These are phyloP conservation scores for Acipenser transmontanus DNA, from an alignment of 2,797 vertebrate genomes.

Conservation along the genomic window DNA sequence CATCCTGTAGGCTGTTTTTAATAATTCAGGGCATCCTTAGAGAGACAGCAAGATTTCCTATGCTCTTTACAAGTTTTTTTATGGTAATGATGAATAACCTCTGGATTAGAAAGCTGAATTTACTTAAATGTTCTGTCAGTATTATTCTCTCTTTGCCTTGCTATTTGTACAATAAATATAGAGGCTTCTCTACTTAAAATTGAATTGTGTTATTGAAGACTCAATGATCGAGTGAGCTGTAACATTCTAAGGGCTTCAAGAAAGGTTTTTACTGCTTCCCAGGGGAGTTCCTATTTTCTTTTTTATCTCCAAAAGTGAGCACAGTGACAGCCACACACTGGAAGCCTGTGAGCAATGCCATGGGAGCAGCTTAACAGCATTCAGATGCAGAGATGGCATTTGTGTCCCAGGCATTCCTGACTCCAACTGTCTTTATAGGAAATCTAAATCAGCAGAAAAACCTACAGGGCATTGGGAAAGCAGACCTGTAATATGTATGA, in stretches of 20 bases:
- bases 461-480: slow-evolving; percentile 22
- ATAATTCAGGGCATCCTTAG: slow-evolving; percentile 8
- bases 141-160: neutral
- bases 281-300: slow-evolving; percentile 47
- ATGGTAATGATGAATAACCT: neutral
- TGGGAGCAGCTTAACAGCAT: slow-evolving; percentile 46
- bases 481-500: slow-evolving; percentile 16
- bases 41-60: slow-evolving; percentile 2
- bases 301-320: slow-evolving; percentile 54
- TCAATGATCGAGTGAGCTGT: slow-evolving; percentile 29
- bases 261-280: slow-evolving; percentile 41
- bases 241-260: slow-evolving; percentile 33
- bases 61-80: neutral
- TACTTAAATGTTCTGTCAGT: slow-evolving; percentile 5
- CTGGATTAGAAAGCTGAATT: slow-evolving; percentile 2
- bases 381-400: slow-evolving; percentile 55
- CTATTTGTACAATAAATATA: neutral
- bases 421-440: slow-evolving; percentile 28
- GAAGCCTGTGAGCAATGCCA: slow-evolving; percentile 50
- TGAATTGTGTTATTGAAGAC: slow-evolving; percentile 22
- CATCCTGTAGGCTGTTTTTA: slow-evolving; percentile 11
- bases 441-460: slow-evolving; percentile 38
- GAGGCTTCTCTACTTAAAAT: slow-evolving; percentile 3
- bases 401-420: slow-evolving; percentile 36
- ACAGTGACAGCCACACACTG: slow-evolving; percentile 44